phyloP scores from a whole-genome alignment of 2,888 invertebrate genomes.

The Cheilosia impressa region DNA sequence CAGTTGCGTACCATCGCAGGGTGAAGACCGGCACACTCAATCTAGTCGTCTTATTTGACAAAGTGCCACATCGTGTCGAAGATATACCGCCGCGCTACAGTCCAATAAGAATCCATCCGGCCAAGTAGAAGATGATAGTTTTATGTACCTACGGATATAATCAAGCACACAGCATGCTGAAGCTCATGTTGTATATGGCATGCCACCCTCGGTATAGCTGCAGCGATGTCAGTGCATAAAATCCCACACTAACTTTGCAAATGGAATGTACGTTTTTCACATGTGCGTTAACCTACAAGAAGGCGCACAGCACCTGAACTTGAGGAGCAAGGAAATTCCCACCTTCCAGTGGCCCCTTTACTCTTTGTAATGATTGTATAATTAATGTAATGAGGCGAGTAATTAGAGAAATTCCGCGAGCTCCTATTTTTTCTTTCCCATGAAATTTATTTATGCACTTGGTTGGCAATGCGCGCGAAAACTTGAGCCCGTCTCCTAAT shows the following conservation, averaged over 20 bases:
- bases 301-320: too few relatives aligned
- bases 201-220: too few relatives aligned
- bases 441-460: neutral
- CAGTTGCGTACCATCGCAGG: conserved; percentile 13
- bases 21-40: neutral
- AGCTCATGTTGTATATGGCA: neutral
- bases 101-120: conserved; percentile 45
- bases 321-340: neutral
- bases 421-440: conserved; percentile 7
- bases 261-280: too few relatives aligned
- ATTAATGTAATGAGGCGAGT: conserved; percentile 69
- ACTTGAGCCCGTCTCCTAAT: conserved; percentile 29
- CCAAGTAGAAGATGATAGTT: neutral
- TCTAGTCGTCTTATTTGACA: conserved; percentile 62
- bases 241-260: too few relatives aligned
- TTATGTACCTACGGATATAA: neutral
- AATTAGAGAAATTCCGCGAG: conserved; percentile 57
- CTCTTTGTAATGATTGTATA: conserved; percentile 39
- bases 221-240: too few relatives aligned
- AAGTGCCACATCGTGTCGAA: conserved; percentile 61
- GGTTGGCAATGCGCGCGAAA: neutral
- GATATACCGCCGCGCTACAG: conserved; percentile 6
- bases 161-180: neutral
- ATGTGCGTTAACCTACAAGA: too few relatives aligned
- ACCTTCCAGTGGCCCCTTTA: neutral